Base-by-base conservation (phyloP, 2,888 invertebrate genomes). In the Eulithis testata region DNA sequence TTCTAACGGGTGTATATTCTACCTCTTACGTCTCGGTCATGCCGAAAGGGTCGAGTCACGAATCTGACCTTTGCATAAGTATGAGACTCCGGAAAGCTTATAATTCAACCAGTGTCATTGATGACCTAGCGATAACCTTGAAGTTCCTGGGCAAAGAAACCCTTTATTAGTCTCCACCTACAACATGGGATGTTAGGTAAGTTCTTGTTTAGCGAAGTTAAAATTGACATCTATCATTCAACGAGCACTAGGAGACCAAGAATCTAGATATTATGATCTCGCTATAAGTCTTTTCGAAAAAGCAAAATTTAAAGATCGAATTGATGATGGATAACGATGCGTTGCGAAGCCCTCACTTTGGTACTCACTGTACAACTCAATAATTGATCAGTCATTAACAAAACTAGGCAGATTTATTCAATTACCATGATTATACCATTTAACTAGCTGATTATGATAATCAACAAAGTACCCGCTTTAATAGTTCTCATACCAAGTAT, bases 51-150 rank as follows among this genome's bases (percentile, higher is more conserved):
- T 37, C 50, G n/a, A 40, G 58, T 54, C 63, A 58, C 63, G 63
- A 59, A 31, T 27, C 21, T 63, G 47, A 63, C 58, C 63, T 63
- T 59, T 63, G 54, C 12, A 12, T 58, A 14, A 27, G 47, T 50
- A 51, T 43, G 55, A 9, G 43, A 36, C 51, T 27, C 12, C 12
- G 43, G 51, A 57, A 54, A 60, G 47, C 59, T 54, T 27, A 60
- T 58, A 63, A 58, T 12, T 63, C 58, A 63, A 31, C 12, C 43
- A 63, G 40, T 43, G 58, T 49, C 53, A 63, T 31, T 12, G 58
- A 53, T 58, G 54, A 21, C 40, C 14, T 27, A 12, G 14, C 31
- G 57, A 57, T 57, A 58, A 63, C 57, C 52, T 37, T 8, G 45
- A 37, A 51, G 36, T 52, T 45, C 27, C 8, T 45, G 50, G n/a